phyloP scores from a whole-genome alignment of 2,888 invertebrate genomes.

The Cremastinae sp. region DNA sequence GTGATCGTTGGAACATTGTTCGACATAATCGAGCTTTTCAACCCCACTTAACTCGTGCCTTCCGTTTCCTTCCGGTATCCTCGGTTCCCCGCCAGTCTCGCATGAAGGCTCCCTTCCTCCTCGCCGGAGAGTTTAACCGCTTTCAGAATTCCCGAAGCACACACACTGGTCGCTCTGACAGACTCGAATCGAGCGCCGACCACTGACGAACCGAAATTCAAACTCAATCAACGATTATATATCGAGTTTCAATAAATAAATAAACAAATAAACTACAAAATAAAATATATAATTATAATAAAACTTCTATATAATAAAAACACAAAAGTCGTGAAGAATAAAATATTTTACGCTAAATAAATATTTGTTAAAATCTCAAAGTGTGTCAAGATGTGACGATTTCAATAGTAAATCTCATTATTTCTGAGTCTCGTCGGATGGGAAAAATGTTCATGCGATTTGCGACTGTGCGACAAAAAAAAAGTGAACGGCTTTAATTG shows the following conservation, averaged over 20 bases:
- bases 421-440: no score
- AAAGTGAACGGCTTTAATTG: no score
- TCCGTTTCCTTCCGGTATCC: slow-evolving; percentile 79
- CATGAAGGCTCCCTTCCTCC: slow-evolving; percentile 71
- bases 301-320: no score
- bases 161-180: slow-evolving; percentile 20
- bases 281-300: no score
- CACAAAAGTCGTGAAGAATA: no score
- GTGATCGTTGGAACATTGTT: slow-evolving; percentile 35
- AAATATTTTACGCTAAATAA: not conserved
- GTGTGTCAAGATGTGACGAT: no score
- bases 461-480: no score
- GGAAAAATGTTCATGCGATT: no score
- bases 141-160: slow-evolving; percentile 53
- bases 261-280: slow-evolving; percentile 1
- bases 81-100: slow-evolving; percentile 70
- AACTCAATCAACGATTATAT: slow-evolving; percentile 20
- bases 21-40: slow-evolving; percentile 64
- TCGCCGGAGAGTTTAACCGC: slow-evolving; percentile 61
- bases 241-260: not conserved
- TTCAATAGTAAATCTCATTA: no score
- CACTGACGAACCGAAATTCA: slow-evolving; percentile 26
- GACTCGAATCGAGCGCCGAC: slow-evolving; percentile 20
- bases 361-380: no score
- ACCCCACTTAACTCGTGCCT: slow-evolving; percentile 70